A percentile compares a stretch with the other conserved stretches of the same genome.
phyloP scores from a whole-genome alignment of 1,140 invertebrate genomes.

The Drosophila sucinea region DNA sequence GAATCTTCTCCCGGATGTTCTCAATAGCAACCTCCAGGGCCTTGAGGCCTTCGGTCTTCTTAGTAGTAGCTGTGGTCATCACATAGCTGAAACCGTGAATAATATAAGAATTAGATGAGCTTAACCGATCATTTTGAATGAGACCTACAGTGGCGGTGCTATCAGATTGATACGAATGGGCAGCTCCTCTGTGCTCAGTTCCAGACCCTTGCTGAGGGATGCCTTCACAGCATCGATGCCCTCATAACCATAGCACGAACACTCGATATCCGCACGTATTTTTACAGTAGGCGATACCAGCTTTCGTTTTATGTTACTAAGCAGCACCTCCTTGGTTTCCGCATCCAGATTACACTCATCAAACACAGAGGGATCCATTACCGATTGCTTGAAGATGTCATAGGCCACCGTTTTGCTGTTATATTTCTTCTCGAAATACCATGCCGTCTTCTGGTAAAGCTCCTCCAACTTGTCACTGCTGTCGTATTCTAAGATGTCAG shows the following conservation, averaged over 20 bases:
- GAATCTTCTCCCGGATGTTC: conserved; percentile 93
- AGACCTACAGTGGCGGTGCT: conserved; percentile 94
- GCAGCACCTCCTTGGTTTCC: conserved; percentile 94
- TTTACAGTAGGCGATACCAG: conserved; percentile 99
- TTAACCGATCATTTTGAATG: conserved; percentile 24
- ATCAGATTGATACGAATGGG: conserved; percentile 99
- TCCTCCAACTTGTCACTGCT: conserved; percentile 96
- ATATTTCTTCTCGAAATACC: conserved; percentile 99
- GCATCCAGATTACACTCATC: conserved; percentile 98
- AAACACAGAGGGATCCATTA: conserved; percentile 95
- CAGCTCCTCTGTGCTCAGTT: conserved; percentile 95
- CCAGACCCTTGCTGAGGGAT: conserved; percentile 95
- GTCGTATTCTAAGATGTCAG: conserved; percentile 96
- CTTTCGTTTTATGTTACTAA: conserved; percentile 98
- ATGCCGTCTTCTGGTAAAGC: conserved; percentile 98
- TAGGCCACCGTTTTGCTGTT: conserved; percentile 97
- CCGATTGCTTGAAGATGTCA: conserved; percentile 99
- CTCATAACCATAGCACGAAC: conserved; percentile 99
- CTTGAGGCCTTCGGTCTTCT: conserved; percentile 96
- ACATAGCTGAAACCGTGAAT: conserved; percentile 83
- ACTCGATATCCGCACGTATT: conserved; percentile 98
- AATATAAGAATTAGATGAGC: background rate
- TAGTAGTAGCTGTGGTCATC: conserved; percentile 98
- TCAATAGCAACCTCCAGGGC: conserved; percentile 94
- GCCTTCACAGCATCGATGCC: conserved; percentile 99